Evolutionary conservation across 2,113 vertebrate species (phyloP), one percentile per base, ranked within the genome.

Genomic region (Gobius niger): DNA sequence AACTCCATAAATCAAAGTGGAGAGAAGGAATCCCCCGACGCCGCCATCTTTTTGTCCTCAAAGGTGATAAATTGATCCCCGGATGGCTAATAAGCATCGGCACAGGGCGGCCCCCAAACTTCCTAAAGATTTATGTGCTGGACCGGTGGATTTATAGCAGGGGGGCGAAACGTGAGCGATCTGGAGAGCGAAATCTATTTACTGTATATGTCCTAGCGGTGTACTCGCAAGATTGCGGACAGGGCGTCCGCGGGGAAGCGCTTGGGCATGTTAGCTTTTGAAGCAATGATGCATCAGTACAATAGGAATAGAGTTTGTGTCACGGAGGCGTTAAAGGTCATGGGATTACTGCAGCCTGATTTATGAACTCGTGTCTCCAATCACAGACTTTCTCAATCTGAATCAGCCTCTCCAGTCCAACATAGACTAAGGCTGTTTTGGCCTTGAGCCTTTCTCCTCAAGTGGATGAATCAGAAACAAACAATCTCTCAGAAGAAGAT

Each of bases 61-160:
- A 84, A 87, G 75, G 84, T 90, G 88, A 90, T 90, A 82, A 90
- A 92, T 88, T 84, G 85, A 90, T 86, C 84, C 78, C 70, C 52
- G 78, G 81, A 73, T 63, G 68, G 79, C 82, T 88, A 87, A 90
- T 88, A 90, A 89, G 77, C 89, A 77, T 74, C 82, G 76, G 75
- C 84, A 78, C 67, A 78, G 75, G 75, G 75, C 68, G 15, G 67
- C 65, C 54, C 24, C 70, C 34, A 65, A 89, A 85, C 71, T 80
- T 86, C 59, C 69, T 44, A 60, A 83, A 85, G 86, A 91, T 90
- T 85, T 89, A 87, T 84, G 71, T 63, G 5, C 44, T 15, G 24
- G 64, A 86, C 79, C 77, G 83, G 72, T 78, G 79, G 76, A 83
- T 91, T 89, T 86, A 88, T 85, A 76, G 83, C 14, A 34, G 18